Base-by-base conservation (phyloP, 2,113 vertebrate species). In the Sakesphorus luctuosus region DNA sequence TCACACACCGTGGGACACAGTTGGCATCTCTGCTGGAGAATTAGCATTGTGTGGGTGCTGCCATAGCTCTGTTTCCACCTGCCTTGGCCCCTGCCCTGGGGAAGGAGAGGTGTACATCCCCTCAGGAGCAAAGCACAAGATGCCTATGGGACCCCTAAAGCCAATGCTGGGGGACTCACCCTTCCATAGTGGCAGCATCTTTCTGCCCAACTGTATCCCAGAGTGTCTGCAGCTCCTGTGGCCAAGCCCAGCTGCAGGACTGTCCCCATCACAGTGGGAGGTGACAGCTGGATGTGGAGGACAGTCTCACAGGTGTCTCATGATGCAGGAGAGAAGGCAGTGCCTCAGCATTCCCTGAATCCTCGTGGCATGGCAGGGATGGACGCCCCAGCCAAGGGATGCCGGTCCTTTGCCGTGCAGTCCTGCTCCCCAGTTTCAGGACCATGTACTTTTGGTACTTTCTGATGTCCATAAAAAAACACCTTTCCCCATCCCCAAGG, bases 321-420 rank as follows among this genome's bases (percentile, higher is more conserved):
- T 0, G 0, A 4, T 55, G 78, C 67, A 52, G 62, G 61, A 82
- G 52, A 36, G 5, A 7, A n/a, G 69, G 20, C 0, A 4, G 8
- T 75, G 69, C 14, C 84, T 43, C 87, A 19, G 29, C 0, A 0
- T 35, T 38, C 13, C 52, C 83, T 29, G 72, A 62, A 15, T 43
- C 56, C 31, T 91, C 17, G 61, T 6, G 0, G 2, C 5, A 1
- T 6, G 52, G 31, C 72, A 26, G 58, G 35, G 63, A 24, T 38
- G 36, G 40, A 6, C 17, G 10, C 14, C 69, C 36, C 7, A 9
- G 25, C 61, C 61, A 16, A 36, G 44, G 0, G 6, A 2, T 61
- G 49, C 29, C 31, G 44, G 13, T 68, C 44, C 68, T 62, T 73
- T 19, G 38, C 52, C 1, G 0, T 11, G n/a, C 59, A 52, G 53